Evolutionary conservation across 2,888 invertebrate genomes (phyloP).

Genomic region (Eupithecia centaureata): DNA sequence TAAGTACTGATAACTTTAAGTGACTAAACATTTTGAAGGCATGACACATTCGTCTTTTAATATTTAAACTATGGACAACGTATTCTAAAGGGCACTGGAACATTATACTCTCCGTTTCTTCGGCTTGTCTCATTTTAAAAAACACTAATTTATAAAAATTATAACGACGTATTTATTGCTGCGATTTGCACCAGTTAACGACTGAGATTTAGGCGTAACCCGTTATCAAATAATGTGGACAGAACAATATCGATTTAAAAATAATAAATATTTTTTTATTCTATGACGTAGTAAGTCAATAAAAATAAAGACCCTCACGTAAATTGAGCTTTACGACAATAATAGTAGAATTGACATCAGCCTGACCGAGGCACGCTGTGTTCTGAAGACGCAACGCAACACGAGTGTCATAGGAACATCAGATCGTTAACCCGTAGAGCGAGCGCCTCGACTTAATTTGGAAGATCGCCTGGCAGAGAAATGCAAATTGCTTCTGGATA

Average conservation of each 20-base stretch:
- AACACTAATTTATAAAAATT: constrained; percentile 80
- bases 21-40: constrained; percentile 81
- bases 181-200: constrained; percentile 73
- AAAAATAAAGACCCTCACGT: constrained; percentile 75
- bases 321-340: constrained; percentile 81
- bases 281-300: constrained; percentile 62
- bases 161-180: constrained; percentile 73
- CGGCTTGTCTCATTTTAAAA: constrained; percentile 73
- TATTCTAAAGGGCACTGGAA: constrained; percentile 83
- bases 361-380: constrained; percentile 64
- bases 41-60: constrained; percentile 75
- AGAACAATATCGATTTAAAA: constrained; percentile 73
- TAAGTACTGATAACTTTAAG: constrained; percentile 81
- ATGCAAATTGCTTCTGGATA: constrained; percentile 75
- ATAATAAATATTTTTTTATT: constrained; percentile 63
- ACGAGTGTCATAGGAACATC: constrained; percentile 80
- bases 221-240: constrained; percentile 71
- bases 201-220: constrained; percentile 69
- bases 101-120: constrained; percentile 77
- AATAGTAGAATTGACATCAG: constrained; percentile 78
- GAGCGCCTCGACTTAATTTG: constrained; percentile 72
- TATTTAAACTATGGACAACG: constrained; percentile 76
- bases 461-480: constrained; percentile 72
- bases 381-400: constrained; percentile 63
- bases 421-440: constrained; percentile 82